Conservation (phyloP, 2,113 vertebrate genomes). For the Eptesicus fuscus region DNA sequence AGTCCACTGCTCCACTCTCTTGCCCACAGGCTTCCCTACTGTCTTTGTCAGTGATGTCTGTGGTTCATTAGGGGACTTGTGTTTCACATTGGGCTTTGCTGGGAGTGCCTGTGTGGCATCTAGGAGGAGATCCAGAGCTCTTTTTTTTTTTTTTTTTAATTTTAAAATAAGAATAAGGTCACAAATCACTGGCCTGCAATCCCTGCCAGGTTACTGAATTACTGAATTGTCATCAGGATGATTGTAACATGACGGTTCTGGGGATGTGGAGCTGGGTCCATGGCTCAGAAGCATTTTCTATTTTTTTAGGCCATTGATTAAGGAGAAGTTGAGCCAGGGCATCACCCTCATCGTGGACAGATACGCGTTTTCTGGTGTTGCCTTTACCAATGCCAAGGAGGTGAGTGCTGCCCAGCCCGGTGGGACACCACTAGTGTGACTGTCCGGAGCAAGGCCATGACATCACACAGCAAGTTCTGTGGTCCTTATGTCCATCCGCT, state of each 20-base stretch:
- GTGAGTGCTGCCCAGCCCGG: slow-evolving; percentile 77
- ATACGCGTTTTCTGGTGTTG: slow-evolving; percentile 96
- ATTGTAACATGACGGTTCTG: not conserved
- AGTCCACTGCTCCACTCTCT: too few relatives aligned
- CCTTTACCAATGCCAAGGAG: slow-evolving; percentile 94
- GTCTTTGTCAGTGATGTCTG: not conserved
- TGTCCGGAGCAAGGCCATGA: not conserved
- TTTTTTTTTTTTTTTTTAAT: not conserved
- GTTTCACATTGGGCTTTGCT: not conserved
- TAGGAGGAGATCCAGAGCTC: not conserved
- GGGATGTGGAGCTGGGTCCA: not conserved
- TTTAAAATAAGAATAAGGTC: too few relatives aligned
- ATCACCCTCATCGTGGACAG: slow-evolving; percentile 92
- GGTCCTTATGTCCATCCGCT: too few relatives aligned
- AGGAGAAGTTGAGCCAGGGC: slow-evolving; percentile 89
- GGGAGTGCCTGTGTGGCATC: not conserved
- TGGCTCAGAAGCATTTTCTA: not conserved
- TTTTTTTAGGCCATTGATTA: slow-evolving; percentile 81
- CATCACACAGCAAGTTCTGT: not conserved
- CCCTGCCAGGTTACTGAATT: too few relatives aligned
- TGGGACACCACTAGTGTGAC: accelerated
- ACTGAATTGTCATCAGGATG: not conserved
- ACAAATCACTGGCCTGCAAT: accelerated
- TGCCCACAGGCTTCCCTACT: too few relatives aligned
- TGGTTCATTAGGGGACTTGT: not conserved